A percentile compares a stretch with the other conserved stretches of the same genome.
phyloP scores from a whole-genome alignment of 2,113 vertebrate genomes.

The Propithecus coquereli region DNA sequence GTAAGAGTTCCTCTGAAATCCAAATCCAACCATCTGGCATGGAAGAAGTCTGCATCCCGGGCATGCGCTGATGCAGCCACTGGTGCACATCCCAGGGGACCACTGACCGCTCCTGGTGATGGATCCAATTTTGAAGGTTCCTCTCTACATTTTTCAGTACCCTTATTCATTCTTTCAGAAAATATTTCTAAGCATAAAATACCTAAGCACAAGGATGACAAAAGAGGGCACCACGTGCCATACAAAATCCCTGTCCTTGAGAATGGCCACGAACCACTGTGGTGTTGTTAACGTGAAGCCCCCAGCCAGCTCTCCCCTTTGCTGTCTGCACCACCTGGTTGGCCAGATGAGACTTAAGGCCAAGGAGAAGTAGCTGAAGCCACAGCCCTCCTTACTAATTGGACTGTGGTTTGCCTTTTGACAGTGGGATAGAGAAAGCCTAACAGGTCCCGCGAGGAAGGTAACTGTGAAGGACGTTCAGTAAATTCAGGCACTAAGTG shows the following conservation, averaged over 20 bases:
- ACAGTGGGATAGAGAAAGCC: not conserved
- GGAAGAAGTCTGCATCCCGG: fast-evolving
- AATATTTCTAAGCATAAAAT: not conserved
- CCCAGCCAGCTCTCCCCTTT: not conserved
- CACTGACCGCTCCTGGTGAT: fast-evolving
- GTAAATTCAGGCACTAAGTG: not conserved
- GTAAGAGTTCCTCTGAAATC: not conserved
- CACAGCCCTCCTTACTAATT: not conserved
- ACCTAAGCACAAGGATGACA: fast-evolving
- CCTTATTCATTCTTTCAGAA: not conserved
- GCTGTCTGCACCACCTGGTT: too few relatives aligned
- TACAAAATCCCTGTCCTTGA: not conserved
- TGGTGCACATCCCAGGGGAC: fast-evolving
- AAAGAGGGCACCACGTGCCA: fast-evolving
- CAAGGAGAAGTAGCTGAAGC: not conserved
- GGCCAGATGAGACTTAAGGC: not conserved
- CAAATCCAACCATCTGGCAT: fast-evolving
- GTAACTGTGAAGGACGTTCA: fast-evolving
- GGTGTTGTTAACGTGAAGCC: not conserved
- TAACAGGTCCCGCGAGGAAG: too few relatives aligned
- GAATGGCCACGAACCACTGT: fast-evolving
- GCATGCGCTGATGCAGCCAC: fast-evolving
- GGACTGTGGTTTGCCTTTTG: not conserved
- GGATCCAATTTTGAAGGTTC: too few relatives aligned
- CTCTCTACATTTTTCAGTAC: fast-evolving